phyloP scores from a whole-genome alignment of 2,797 vertebrate genomes.

The Hapalemur alaotrensis region DNA sequence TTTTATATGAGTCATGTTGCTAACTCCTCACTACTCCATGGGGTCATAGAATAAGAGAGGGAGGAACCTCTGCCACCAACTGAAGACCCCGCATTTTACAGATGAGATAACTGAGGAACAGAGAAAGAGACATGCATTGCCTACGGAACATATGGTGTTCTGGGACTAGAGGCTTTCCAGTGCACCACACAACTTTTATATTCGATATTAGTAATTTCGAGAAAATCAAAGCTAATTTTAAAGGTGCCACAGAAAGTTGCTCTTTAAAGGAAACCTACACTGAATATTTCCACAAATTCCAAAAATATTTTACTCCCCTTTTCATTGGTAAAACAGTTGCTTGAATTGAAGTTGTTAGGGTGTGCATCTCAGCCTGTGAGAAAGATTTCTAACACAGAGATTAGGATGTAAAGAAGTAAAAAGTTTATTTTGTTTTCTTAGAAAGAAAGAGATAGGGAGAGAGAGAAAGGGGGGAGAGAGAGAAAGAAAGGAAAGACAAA shows the following conservation, averaged over 20 bases:
- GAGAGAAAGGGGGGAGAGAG: not conserved
- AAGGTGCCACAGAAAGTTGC: not conserved
- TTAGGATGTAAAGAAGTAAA: not conserved
- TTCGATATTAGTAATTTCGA: not conserved
- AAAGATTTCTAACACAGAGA: not conserved
- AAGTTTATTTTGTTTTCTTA: not conserved
- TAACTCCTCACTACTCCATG: not conserved
- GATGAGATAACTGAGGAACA: not conserved
- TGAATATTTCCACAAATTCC: not conserved
- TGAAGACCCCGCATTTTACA: not conserved
- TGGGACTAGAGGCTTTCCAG: not conserved
- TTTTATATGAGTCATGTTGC: not conserved
- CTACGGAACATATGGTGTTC: not conserved
- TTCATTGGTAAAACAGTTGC: not conserved
- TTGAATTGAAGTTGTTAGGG: not conserved
- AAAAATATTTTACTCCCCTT: not conserved
- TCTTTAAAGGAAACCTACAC: not conserved
- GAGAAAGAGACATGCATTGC: not conserved
- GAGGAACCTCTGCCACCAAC: not conserved
- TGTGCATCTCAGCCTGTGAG: not conserved
- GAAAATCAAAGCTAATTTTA: conserved; percentile 39
- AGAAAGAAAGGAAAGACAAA: not conserved
- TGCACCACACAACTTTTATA: not conserved
- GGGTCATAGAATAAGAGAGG: not conserved
- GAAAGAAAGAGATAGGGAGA: not conserved